A percentile compares a stretch with the other conserved stretches of the same genome.
Evolutionary conservation across 1,140 invertebrate species (phyloP).

Genomic region (Pseudomyrmex dendroicus): DNA sequence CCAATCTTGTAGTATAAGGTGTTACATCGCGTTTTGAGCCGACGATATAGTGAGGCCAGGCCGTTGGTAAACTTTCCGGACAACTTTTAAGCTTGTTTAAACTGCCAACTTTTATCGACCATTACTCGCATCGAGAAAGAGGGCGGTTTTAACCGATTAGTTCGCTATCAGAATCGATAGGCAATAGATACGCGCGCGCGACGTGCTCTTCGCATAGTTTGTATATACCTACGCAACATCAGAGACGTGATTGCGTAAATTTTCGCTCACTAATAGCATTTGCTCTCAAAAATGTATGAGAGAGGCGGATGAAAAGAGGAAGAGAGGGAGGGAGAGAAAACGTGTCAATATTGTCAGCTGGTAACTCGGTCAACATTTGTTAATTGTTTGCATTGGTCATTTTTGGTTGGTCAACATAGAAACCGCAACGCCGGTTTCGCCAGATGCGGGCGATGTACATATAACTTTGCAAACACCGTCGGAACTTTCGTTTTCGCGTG

Average conservation of each 20-base stretch:
- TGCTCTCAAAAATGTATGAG: slow-evolving; percentile 1
- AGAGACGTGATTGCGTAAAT: slow-evolving; percentile 1
- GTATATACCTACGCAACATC: slow-evolving; percentile 3
- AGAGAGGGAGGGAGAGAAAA: neutral
- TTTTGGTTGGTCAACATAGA: slow-evolving; percentile 45
- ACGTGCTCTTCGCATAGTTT: neutral
- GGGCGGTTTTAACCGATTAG: slow-evolving; percentile 45
- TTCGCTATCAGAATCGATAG: slow-evolving; percentile 47
- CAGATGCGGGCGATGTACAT: slow-evolving; percentile 31
- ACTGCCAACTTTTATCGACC: slow-evolving; percentile 50
- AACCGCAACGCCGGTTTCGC: slow-evolving; percentile 20
- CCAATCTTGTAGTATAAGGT: slow-evolving; percentile 27
- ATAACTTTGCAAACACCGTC: slow-evolving; percentile 40
- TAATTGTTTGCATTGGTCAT: slow-evolving; percentile 47
- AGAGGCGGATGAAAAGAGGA: neutral
- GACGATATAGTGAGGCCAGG: slow-evolving; percentile 21
- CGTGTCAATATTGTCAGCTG: slow-evolving; percentile 20
- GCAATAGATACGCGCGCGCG: slow-evolving; percentile 6
- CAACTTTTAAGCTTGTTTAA: slow-evolving; percentile 55
- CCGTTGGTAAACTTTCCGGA: slow-evolving; percentile 33
- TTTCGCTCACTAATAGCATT: neutral
- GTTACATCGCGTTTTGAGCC: slow-evolving; percentile 35
- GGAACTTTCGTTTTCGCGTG: slow-evolving; percentile 41
- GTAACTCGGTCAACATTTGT: slow-evolving; percentile 43
- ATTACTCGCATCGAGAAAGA: slow-evolving; percentile 33